Evolutionary conservation across 2,797 vertebrate genomes (phyloP), one percentile per base, ranked within the genome.

Genomic region (Sebastes aleutianus): DNA sequence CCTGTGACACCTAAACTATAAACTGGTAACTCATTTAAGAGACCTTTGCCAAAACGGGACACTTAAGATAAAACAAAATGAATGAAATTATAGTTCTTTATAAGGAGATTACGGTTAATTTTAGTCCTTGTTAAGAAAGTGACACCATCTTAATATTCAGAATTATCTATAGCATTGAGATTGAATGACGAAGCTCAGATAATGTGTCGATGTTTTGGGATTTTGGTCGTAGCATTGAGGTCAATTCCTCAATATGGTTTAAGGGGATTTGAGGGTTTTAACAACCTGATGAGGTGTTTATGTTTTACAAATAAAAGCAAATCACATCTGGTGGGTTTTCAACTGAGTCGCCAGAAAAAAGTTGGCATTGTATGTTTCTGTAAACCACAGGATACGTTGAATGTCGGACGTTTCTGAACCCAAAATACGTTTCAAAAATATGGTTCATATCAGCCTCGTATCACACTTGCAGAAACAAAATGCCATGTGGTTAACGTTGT

Each of bases 401-500:
- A 43, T 43, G 39, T 43, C 6, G 14, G 12, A 39, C 12, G 5
- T 0, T 39, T 39, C 36, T 39, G 12, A 43, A 43, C 2, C 39
- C 39, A 43, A 16, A 43, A 39, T 39, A 39, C 0, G 36, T 43
- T 43, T 43, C 13, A 43, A 1, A 14, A 43, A 43, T 43, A 2
- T 18, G 43, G 1, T 47, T 47, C 43, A 47, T 47, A 53, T 53
- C 50, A 53, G 50, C 2, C 8, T n/a, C 20, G 1, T 53, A 53
- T 53, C 0, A 53, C 18, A n/a, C 50, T 53, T 53, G 50, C 1
- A 2, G 20, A n/a, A 53, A 53, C 0, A 7, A 3, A 18, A 18
- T 47, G 43, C 0, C 6, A 47, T 3, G 0, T 47, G 16, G 0
- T 47, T 47, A 47, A 47, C 7, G 1, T 47, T 47, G 16, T 47